A percentile compares a stretch with the other conserved stretches of the same genome.
phyloP scores from a whole-genome alignment of 1,140 invertebrate genomes.

The Lycorma delicatula region DNA sequence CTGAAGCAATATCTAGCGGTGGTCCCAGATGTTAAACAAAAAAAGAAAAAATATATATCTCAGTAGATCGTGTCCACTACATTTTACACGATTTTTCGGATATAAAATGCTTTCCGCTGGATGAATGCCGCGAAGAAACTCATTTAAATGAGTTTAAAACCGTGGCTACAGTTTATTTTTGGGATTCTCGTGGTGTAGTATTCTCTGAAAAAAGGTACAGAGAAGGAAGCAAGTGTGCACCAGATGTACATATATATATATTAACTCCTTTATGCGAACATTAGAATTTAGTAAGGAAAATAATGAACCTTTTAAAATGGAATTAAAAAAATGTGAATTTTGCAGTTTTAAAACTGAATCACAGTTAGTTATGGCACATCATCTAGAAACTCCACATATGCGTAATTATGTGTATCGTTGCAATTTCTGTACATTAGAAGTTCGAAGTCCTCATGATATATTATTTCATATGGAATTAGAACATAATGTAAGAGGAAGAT shows the following conservation, averaged over 20 bases:
- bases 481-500: constrained; percentile 70
- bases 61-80: no score
- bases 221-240: constrained; percentile 53
- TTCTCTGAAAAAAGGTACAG: constrained; percentile 61
- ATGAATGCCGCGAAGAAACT: no score
- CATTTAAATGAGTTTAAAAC: no score
- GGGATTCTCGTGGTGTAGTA: no score
- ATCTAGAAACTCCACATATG: constrained; percentile 89
- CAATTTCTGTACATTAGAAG: constrained; percentile 78
- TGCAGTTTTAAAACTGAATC: constrained; percentile 93
- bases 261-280: constrained; percentile 70
- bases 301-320: constrained; percentile 73
- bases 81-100: no score
- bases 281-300: constrained; percentile 81
- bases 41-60: no score
- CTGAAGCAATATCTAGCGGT: no score
- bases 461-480: constrained; percentile 84
- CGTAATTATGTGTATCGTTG: constrained; percentile 76
- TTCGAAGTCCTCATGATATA: constrained; percentile 77
- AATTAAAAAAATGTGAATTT: constrained; percentile 75
- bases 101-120: no score
- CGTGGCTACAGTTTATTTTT: no score
- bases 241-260: constrained; percentile 63
- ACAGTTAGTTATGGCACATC: constrained; percentile 71
- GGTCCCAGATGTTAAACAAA: no score